These are phyloP conservation scores for Pseudorasbora parva DNA, from an alignment of 2,113 vertebrate species.

Conservation along the genomic window DNA sequence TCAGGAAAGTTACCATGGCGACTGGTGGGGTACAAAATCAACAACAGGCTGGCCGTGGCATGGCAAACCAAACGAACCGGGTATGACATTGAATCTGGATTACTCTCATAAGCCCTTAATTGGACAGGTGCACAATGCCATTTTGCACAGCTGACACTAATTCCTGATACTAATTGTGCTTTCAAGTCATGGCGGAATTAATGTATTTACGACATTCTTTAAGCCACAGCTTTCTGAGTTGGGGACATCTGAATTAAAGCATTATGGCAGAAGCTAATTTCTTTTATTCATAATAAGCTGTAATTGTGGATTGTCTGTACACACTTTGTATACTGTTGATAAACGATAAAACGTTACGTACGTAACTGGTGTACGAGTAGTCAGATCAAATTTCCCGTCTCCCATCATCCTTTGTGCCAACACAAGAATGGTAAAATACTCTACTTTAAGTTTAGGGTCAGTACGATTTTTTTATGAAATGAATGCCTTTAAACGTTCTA, in stretches of 20 bases:
- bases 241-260: not conserved
- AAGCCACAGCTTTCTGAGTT: not conserved
- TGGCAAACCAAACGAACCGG: slow-evolving; percentile 78
- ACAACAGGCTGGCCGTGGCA: slow-evolving; percentile 77
- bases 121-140: slow-evolving; percentile 77
- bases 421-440: not conserved
- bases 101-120: not conserved
- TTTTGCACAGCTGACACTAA: slow-evolving; percentile 63
- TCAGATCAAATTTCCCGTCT: not conserved
- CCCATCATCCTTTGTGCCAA: not conserved
- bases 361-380: not conserved
- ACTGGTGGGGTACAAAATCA: slow-evolving; percentile 75
- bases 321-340: not conserved
- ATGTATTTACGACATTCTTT: not conserved
- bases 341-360: not conserved
- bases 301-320: not conserved
- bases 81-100: slow-evolving; percentile 60
- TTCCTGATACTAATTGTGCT: not conserved
- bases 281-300: not conserved
- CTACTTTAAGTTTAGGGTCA: not conserved
- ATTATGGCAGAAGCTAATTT: not conserved
- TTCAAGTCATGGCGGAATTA: not conserved
- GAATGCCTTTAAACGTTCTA: not conserved
- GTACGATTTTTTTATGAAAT: not conserved
- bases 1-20: slow-evolving; percentile 90